Evolutionary conservation across 2,888 invertebrate species (phyloP).

Genomic region (Mythimna loreyi): DNA sequence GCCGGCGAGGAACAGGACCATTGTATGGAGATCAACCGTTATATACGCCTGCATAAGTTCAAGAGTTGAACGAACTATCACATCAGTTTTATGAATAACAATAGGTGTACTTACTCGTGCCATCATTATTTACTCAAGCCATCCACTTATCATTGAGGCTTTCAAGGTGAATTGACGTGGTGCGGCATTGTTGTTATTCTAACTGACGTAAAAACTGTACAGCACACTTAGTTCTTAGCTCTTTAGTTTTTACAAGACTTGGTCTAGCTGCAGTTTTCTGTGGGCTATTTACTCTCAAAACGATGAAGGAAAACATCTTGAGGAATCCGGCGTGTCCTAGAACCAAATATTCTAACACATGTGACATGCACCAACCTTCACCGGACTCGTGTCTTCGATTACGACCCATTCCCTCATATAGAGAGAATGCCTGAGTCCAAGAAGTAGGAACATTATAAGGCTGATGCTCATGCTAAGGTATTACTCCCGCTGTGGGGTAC

Average conservation of each 20-base stretch:
- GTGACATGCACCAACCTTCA: too few species aligned
- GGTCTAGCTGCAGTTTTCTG: too few species aligned
- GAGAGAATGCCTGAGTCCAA: too few species aligned
- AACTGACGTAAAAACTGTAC: background rate
- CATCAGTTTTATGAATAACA: conserved; percentile 53
- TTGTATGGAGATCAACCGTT: conserved; percentile 70
- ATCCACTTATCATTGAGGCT: conserved; percentile 9
- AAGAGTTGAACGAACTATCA: conserved; percentile 75
- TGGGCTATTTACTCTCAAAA: too few species aligned
- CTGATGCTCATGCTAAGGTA: too few species aligned
- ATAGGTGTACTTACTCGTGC: conserved; percentile 21
- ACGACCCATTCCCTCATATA: too few species aligned
- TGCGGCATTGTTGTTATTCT: conserved; percentile 3
- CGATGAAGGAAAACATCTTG: too few species aligned
- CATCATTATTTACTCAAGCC: conserved; percentile 14
- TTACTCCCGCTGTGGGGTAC: background rate
- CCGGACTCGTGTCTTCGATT: too few species aligned
- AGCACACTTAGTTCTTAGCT: background rate
- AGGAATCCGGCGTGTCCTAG: too few species aligned
- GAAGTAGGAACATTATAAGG: too few species aligned
- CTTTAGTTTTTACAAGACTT: background rate
- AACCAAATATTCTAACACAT: too few species aligned
- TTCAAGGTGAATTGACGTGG: conserved; percentile 29
- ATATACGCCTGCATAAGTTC: conserved; percentile 63
- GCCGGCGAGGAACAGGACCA: conserved; percentile 62